Evolutionary conservation across 2,113 vertebrate species (phyloP).

Genomic region (Cinclus cinclus): DNA sequence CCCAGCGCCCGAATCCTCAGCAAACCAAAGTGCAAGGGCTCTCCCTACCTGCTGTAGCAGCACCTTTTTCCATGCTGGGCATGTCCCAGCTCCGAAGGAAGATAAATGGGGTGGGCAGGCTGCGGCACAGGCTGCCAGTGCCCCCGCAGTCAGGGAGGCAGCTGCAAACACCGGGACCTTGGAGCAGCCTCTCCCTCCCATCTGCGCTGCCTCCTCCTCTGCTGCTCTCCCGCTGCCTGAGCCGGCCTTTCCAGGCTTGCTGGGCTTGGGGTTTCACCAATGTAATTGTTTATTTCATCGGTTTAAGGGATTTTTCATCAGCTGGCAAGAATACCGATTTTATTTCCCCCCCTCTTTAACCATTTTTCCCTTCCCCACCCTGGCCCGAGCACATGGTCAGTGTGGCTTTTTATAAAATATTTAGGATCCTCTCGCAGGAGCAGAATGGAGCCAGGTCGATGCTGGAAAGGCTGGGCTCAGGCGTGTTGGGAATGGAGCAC

Average conservation of each 20-base stretch:
- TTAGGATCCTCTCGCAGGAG: neutral
- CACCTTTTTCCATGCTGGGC: neutral
- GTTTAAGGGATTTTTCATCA: neutral
- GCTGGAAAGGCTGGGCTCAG: neutral
- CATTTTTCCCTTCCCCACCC: neutral
- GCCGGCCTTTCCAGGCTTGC: neutral
- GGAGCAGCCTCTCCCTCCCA: neutral
- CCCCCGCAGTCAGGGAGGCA: neutral
- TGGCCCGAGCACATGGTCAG: rapidly evolving
- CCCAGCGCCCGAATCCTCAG: neutral
- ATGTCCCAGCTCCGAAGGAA: neutral
- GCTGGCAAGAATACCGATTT: neutral
- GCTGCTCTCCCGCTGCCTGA: neutral
- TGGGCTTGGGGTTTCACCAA: neutral
- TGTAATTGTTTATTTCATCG: neutral
- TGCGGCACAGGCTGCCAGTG: neutral
- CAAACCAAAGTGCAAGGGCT: rapidly evolving
- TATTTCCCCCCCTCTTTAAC: rapidly evolving
- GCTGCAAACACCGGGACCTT: neutral
- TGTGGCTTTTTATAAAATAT: rapidly evolving
- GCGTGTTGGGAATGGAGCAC: rapidly evolving
- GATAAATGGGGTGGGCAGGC: neutral
- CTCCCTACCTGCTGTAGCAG: neutral
- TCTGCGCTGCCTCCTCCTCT: neutral
- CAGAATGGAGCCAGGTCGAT: neutral